These are phyloP conservation scores for Sebastes vulpes DNA, from an alignment of 2,797 vertebrate species.

Conservation along the genomic window DNA sequence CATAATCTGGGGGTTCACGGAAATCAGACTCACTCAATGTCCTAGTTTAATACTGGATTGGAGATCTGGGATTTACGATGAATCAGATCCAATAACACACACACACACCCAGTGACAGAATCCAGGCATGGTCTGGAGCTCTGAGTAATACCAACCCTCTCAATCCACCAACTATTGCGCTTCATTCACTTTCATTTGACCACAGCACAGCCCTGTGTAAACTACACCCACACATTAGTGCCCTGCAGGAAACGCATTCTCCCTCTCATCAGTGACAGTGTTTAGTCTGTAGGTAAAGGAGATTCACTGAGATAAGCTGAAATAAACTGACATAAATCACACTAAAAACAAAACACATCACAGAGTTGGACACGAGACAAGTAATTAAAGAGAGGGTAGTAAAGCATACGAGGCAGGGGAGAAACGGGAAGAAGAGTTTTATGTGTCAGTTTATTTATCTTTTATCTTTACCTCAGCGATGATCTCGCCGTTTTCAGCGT, in stretches of 20 bases:
- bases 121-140: constrained; percentile 54
- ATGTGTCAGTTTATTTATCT: constrained; percentile 9
- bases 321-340: constrained; percentile 22
- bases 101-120: constrained; percentile 48
- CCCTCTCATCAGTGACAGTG: constrained; percentile 45
- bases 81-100: constrained; percentile 37
- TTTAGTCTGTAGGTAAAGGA: constrained; percentile 69
- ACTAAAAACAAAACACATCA: constrained; percentile 22
- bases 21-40: constrained; percentile 53
- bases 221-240: constrained; percentile 54
- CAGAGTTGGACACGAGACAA: constrained; percentile 17
- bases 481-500: constrained; percentile 98
- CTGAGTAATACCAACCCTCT: constrained; percentile 58
- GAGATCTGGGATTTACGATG: constrained; percentile 32
- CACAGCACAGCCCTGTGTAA: constrained; percentile 36
- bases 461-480: constrained; percentile 92
- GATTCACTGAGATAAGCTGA: constrained; percentile 40
- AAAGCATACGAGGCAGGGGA: not conserved
- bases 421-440: not conserved
- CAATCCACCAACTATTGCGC: constrained; percentile 45
- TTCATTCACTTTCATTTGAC: constrained; percentile 56
- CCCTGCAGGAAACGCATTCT: constrained; percentile 22
- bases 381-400: not conserved
- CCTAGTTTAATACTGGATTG: constrained; percentile 23
- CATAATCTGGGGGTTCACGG: constrained; percentile 27